These are phyloP conservation scores for Cataglyphis livida DNA, from an alignment of 2,888 invertebrate species.

Conservation along the genomic window DNA sequence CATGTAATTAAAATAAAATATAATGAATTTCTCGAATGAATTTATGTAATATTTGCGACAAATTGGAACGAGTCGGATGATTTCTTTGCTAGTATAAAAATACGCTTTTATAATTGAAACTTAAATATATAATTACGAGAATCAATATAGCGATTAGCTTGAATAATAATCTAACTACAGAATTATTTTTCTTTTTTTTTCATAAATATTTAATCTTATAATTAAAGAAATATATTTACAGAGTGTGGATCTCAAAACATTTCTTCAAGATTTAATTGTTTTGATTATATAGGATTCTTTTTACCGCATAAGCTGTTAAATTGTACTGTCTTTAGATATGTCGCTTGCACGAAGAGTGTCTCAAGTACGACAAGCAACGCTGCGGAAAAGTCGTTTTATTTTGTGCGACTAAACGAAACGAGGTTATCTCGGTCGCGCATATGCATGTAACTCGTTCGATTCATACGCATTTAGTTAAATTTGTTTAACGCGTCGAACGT, in stretches of 20 bases:
- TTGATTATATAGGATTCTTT: not conserved
- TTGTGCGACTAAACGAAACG: conserved; percentile 62
- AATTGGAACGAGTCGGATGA: not conserved
- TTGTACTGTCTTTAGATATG: not conserved
- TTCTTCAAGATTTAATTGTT: conserved; percentile 8
- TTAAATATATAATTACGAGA: not conserved
- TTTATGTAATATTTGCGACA: not conserved
- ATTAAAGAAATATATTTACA: not conserved
- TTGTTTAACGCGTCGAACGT: conserved; percentile 16
- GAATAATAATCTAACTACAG: not conserved
- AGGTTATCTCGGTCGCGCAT: conserved; percentile 56
- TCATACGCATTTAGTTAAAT: conserved; percentile 47
- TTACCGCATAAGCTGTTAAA: not conserved
- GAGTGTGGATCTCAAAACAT: not conserved
- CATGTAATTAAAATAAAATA: not conserved
- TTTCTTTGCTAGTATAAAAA: not conserved
- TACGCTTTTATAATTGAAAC: not conserved
- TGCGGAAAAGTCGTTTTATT: conserved; percentile 56
- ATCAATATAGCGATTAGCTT: not conserved
- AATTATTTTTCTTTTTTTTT: not conserved
- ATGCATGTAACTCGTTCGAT: conserved; percentile 56
- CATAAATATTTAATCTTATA: not conserved
- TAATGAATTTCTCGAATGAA: not conserved
- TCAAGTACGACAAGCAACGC: conserved; percentile 1
- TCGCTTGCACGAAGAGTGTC: conserved; percentile 22